Evolutionary conservation across 2,888 invertebrate species (phyloP), one percentile per base, ranked within the genome.

Genomic region (Camptogramma bilineatum): DNA sequence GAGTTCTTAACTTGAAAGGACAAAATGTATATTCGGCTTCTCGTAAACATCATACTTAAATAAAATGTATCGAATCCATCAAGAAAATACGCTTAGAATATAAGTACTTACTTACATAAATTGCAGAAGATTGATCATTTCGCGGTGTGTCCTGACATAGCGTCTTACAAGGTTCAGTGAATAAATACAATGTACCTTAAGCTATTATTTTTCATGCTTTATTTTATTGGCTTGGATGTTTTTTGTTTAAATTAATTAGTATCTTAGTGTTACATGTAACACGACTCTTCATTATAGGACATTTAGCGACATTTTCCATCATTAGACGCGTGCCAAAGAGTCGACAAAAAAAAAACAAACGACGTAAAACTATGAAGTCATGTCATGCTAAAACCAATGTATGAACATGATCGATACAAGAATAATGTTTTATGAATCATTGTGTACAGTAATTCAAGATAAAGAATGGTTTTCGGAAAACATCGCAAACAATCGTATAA

Each of bases 391-490:
- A 44, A 44, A 44, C 44, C 16, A 8, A 44, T 17, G 44, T 44
- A 44, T 5, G 17, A 44, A 44, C 44, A 16, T 44, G 17, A 44
- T 44, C 44, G 13, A 39, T 39, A 13, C 39, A 44, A 17, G 44
- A 44, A 44, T 42, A 44, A 44, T 44, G 44, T 44, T 17, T 44
- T 16, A 44, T 44, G 44, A 44, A 44, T 44, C 44, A 44, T 44
- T 44, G 1, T 17, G 8, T 1, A n/a, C n/a, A n/a, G n/a, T n/a
- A n/a, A n/a, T n/a, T n/a, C n/a, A n/a, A n/a, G n/a, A n/a, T n/a
- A n/a, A n/a, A n/a, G n/a, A n/a, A n/a, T n/a, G n/a, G n/a, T n/a
- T n/a, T n/a, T n/a, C n/a, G n/a, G n/a, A n/a, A n/a, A n/a, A n/a
- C n/a, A n/a, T n/a, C n/a, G n/a, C n/a, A n/a, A n/a, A n/a, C n/a